Percentiles rank a stretch among this genome's conserved stretches.
Conservation (phyloP, 2,797 vertebrate genomes). For the Chaenodraco wilsoni region DNA sequence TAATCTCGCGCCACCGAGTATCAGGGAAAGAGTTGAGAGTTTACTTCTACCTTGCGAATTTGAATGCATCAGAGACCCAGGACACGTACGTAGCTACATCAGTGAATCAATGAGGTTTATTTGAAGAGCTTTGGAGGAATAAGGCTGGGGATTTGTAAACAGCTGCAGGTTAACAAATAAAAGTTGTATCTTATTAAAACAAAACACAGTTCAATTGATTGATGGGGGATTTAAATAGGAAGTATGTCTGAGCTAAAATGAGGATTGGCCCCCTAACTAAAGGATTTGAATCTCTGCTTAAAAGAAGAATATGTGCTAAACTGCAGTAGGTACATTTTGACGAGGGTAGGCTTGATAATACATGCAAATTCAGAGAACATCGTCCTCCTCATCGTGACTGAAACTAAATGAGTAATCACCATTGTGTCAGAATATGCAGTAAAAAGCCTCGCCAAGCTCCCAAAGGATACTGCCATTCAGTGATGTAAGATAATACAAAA, state of each 20-base stretch:
- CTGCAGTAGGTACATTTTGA: neutral
- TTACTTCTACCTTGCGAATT: too few relatives aligned
- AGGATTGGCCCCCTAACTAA: neutral
- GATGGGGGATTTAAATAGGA: slow-evolving; percentile 5
- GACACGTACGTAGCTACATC: too few relatives aligned
- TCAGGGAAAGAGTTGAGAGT: too few relatives aligned
- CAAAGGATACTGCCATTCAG: slow-evolving; percentile 20
- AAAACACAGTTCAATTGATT: neutral
- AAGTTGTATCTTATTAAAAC: neutral
- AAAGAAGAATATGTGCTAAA: neutral
- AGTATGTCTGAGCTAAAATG: slow-evolving; percentile 25
- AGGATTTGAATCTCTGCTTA: slow-evolving; percentile 1
- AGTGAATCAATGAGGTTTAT: slow-evolving; percentile 15
- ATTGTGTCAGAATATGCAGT: slow-evolving; percentile 20
- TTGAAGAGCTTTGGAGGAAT: neutral
- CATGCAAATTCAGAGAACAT: slow-evolving; percentile 4
- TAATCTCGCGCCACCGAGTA: too few relatives aligned
- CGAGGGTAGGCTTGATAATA: slow-evolving; percentile 4
- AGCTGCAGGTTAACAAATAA: slow-evolving; percentile 1
- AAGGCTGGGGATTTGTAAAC: neutral
- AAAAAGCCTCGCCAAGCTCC: slow-evolving; percentile 5
- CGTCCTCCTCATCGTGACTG: neutral
- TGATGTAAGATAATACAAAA: slow-evolving; percentile 13
- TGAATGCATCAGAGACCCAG: too few relatives aligned
- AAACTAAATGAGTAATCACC: slow-evolving; percentile 18